phyloP scores from a whole-genome alignment of 2,113 vertebrate species.

The Tragelaphus scriptus region DNA sequence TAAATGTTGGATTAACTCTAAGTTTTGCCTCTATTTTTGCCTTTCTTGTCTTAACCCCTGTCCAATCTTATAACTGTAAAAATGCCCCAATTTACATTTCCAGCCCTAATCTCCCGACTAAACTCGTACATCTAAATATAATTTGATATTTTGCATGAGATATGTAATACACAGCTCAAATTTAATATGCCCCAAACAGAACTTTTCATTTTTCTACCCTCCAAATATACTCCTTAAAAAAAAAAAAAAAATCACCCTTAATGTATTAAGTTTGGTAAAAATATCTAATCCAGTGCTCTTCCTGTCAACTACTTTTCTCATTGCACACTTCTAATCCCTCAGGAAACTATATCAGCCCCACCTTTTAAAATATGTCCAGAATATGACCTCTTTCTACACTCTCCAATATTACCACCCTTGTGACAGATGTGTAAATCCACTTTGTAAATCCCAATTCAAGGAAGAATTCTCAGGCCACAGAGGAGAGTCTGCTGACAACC shows the following conservation, averaged over 20 bases:
- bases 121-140: background rate
- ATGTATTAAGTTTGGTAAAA: background rate
- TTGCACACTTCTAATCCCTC: background rate
- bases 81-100: background rate
- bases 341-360: background rate
- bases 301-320: background rate
- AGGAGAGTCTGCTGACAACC: too few relatives aligned
- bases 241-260: background rate
- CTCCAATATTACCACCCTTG: background rate
- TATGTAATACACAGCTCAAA: background rate
- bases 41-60: background rate
- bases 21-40: background rate
- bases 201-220: background rate
- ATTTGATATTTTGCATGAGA: background rate
- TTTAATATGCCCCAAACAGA: background rate
- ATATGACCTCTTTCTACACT: background rate
- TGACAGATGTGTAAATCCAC: background rate
- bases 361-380: background rate
- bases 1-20: background rate
- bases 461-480: background rate
- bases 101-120: background rate
- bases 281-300: background rate
- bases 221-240: background rate
- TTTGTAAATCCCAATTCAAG: background rate
- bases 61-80: background rate